These are phyloP conservation scores for Takifugu flavidus DNA, from an alignment of 2,113 vertebrate genomes.

Conservation along the genomic window DNA sequence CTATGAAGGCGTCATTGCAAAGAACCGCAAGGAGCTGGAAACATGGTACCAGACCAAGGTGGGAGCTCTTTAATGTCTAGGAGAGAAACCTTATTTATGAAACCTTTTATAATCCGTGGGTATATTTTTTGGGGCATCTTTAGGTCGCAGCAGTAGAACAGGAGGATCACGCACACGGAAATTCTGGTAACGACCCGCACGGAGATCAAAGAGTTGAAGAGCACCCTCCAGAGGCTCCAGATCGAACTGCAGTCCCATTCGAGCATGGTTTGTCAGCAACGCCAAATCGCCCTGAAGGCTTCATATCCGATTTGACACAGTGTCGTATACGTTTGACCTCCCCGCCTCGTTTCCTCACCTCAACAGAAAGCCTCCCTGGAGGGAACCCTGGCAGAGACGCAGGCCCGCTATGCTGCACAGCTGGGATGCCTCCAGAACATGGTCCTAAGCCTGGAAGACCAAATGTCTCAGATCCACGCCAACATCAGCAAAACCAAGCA, in stretches of 20 bases:
- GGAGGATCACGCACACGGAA: conserved; percentile 71
- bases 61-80: conserved; percentile 1
- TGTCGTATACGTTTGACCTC: neutral
- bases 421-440: conserved; percentile 75
- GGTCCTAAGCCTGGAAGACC: conserved; percentile 78
- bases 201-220: conserved; percentile 78
- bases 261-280: conserved; percentile 74
- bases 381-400: conserved; percentile 76
- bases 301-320: neutral
- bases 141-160: conserved; percentile 78
- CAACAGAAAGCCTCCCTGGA: conserved; percentile 80
- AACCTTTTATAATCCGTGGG: neutral
- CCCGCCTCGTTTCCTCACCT: neutral
- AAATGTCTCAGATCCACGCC: conserved; percentile 72
- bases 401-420: conserved; percentile 75
- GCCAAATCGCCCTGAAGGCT: neutral
- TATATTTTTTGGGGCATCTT: neutral
- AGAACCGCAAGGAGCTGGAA: conserved; percentile 79
- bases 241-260: conserved; percentile 82
- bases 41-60: conserved; percentile 73
- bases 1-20: conserved; percentile 78
- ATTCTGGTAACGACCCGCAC: conserved; percentile 66
- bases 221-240: conserved; percentile 75
- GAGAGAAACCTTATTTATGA: neutral
- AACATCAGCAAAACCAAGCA: conserved; percentile 81